Conservation (phyloP, 2,888 invertebrate species). For the Xestia c-nigrum region DNA sequence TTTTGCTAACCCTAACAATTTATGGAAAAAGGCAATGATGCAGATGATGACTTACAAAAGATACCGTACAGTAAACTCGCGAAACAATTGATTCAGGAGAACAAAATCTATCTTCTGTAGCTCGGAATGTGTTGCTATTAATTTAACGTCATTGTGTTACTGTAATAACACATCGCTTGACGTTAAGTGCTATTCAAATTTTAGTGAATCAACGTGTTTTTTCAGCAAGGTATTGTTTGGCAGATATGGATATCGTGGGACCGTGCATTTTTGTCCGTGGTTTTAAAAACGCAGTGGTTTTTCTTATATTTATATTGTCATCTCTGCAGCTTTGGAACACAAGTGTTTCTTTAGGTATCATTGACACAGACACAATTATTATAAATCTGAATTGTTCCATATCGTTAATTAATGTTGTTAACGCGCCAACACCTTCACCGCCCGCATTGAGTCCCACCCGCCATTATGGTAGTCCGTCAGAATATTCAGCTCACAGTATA, state of each 20-base stretch:
- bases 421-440: background rate
- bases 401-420: background rate
- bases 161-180: constrained; percentile 12
- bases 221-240: constrained; percentile 25
- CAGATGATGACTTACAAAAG: background rate
- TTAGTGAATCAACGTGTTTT: constrained; percentile 25
- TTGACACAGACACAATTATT: background rate
- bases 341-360: background rate
- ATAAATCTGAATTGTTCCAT: background rate
- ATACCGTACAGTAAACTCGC: background rate
- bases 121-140: constrained; percentile 9
- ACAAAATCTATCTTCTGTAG: constrained; percentile 10
- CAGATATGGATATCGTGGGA: constrained; percentile 9
- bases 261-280: background rate
- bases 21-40: background rate
- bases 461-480: background rate
- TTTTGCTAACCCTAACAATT: background rate
- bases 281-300: background rate
- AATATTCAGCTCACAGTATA: background rate
- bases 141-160: constrained; percentile 24
- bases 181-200: constrained; percentile 19
- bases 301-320: background rate
- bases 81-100: constrained; percentile 8
- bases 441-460: background rate
- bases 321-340: background rate